These are phyloP conservation scores for Stramonita haemastoma DNA, from an alignment of 2,888 invertebrate species.

Conservation along the genomic window DNA sequence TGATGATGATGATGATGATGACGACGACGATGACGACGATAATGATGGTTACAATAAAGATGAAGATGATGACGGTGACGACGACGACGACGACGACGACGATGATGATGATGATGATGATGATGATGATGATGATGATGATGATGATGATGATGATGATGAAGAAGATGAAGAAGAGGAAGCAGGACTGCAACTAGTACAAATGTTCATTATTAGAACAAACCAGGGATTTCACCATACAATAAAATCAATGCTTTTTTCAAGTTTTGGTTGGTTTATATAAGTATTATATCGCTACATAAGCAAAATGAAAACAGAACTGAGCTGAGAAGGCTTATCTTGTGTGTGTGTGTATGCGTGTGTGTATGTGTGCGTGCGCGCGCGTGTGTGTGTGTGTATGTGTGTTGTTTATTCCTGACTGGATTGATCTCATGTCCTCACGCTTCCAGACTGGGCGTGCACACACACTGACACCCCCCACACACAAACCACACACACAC, in stretches of 20 bases:
- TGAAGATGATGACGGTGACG: background rate
- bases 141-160: background rate
- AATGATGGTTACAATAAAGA: background rate
- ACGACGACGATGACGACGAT: conserved; percentile 11
- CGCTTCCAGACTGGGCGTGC: no score
- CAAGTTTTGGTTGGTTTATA: no score
- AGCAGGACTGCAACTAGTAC: no score
- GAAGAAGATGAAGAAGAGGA: background rate
- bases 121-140: background rate
- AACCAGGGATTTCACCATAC: background rate
- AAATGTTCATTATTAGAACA: background rate
- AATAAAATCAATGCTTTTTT: no score
- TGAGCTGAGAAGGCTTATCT: no score
- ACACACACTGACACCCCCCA: background rate
- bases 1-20: conserved; percentile 30
- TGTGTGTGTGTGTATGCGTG: no score
- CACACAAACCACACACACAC: background rate
- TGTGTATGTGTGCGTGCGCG: no score
- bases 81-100: background rate
- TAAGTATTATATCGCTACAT: no score
- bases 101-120: conserved; percentile 30
- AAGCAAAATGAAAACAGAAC: no score
- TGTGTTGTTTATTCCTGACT: no score
- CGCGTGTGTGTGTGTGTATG: no score
- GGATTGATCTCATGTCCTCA: no score